Evolutionary conservation across 1,140 invertebrate species (phyloP).

Genomic region (Pectinophora gossypiella): DNA sequence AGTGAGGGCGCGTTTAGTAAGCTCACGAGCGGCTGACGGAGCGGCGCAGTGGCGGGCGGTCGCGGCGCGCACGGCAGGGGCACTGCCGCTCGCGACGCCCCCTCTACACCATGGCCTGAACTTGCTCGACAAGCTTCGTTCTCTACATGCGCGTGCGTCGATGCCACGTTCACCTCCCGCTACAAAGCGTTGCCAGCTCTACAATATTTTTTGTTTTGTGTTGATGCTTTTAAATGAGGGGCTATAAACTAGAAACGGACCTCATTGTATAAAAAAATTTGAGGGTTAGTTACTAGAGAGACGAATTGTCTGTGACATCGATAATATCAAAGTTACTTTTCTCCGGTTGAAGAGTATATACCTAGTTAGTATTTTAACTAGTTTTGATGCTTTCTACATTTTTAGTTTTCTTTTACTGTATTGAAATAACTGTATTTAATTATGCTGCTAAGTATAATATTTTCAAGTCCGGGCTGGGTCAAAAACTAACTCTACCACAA

Average conservation of each 20-base stretch:
- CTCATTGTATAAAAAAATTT: conserved; percentile 38
- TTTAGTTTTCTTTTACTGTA: no score
- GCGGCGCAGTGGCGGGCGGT: conserved; percentile 5
- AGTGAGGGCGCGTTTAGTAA: conserved; percentile 36
- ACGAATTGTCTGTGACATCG: no score
- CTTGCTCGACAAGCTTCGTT: conserved; percentile 54
- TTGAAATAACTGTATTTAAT: no score
- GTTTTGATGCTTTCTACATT: no score
- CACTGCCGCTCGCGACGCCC: conserved; percentile 49
- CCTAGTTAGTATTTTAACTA: no score
- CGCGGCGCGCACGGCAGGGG: conserved; percentile 40
- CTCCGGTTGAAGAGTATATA: no score
- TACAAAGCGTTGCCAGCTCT: conserved; percentile 51
- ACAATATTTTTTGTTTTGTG: conserved; percentile 64
- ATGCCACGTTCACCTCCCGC: conserved; percentile 50
- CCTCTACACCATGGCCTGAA: conserved; percentile 34
- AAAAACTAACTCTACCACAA: no score
- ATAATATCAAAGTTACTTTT: no score
- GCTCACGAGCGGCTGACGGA: conserved; percentile 9
- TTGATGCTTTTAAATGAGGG: conserved; percentile 63
- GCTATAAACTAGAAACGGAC: conserved; percentile 63
- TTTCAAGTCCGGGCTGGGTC: no score
- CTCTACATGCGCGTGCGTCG: conserved; percentile 59
- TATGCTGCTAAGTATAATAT: no score
- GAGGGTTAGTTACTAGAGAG: conserved; percentile 14